Base-by-base conservation (phyloP, 2,888 invertebrate genomes). In the Coremacera marginata region DNA sequence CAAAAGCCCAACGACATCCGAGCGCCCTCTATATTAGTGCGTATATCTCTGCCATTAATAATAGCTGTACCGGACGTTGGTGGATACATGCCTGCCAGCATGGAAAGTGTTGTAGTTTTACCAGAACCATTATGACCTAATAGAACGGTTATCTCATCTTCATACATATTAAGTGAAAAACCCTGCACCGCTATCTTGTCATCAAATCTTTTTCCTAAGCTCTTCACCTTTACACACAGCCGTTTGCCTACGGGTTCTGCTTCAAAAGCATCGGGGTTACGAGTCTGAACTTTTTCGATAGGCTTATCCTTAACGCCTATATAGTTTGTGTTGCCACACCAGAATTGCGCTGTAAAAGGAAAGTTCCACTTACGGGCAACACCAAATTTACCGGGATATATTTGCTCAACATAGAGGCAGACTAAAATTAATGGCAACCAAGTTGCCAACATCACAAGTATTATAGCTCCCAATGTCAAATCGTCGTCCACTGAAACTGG, bases 101-200 rank as follows among this genome's bases (percentile, higher is more conserved):
- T 97, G 0, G 96, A 95, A 91, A 98, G 96, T 0, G 97, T 96
- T 0, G 98, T 97, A 0, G 97, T 96, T 90, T 98, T 98, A 11
- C 97, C 97, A 68, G 97, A 97, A 3, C 98, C 97, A 80, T 89
- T 89, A 75, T 95, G 95, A 0, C 95, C 95, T 57, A 96, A 89
- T n/a, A 95, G 86, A 2, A 95, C 96, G 0, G 97, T 97, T 79
- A 97, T 96, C 90, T 98, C 96, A 79, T 95, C 94, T 85, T 95
- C 94, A 86, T 95, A 97, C 92, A 98, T 94, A 83, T 95, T 95
- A 78, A 96, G 84, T n/a, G 92, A 92, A 70, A 96, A 89, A 77
- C 93, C 92, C 79, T 93, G 91, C 0, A 95, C 94, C 1, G 93
- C 95, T 31, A 90, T 86, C 86, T 89, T 92, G 5, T 88, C 89